A percentile compares a stretch with the other conserved stretches of the same genome.
These are phyloP conservation scores for Cerastoderma edule DNA, from an alignment of 2,888 invertebrate genomes.

Conservation along the genomic window DNA sequence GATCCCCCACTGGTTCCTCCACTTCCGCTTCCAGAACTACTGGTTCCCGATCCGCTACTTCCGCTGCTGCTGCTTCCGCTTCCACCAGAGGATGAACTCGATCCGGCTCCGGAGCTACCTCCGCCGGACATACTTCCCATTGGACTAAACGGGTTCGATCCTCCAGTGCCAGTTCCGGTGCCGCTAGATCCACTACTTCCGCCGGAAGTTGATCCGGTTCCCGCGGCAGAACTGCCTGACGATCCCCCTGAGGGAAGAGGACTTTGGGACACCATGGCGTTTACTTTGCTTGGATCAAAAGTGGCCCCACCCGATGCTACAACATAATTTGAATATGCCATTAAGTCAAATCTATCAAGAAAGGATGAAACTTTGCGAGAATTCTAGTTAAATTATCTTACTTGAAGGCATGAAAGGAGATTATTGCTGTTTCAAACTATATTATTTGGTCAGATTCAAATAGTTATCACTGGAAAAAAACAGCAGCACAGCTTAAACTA, in stretches of 20 bases:
- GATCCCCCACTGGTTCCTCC: too few relatives aligned
- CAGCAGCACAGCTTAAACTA: too few relatives aligned
- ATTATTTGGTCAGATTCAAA: too few relatives aligned
- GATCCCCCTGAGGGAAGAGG: conserved; percentile 22
- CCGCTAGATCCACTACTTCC: neutral
- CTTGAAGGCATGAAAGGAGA: too few relatives aligned
- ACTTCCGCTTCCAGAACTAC: neutral
- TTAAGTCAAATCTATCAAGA: too few relatives aligned
- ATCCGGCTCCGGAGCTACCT: conserved; percentile 9
- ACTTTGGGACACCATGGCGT: conserved; percentile 25
- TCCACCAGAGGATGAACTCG: conserved; percentile 15
- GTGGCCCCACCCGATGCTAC: conserved; percentile 21
- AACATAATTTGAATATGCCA: too few relatives aligned
- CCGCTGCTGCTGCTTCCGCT: neutral
- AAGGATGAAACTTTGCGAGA: too few relatives aligned
- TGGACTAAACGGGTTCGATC: conserved; percentile 4
- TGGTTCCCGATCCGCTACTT: neutral
- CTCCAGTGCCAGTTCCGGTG: conserved; percentile 11
- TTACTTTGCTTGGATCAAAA: conserved; percentile 38
- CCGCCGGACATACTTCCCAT: conserved; percentile 20
- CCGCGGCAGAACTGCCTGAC: conserved; percentile 21
- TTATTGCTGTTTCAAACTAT: too few relatives aligned
- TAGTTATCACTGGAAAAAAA: too few relatives aligned
- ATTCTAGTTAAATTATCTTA: too few relatives aligned
- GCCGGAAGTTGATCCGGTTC: neutral